Evolutionary conservation across 2,113 vertebrate genomes (phyloP).

Genomic region (Anguilla rostrata): DNA sequence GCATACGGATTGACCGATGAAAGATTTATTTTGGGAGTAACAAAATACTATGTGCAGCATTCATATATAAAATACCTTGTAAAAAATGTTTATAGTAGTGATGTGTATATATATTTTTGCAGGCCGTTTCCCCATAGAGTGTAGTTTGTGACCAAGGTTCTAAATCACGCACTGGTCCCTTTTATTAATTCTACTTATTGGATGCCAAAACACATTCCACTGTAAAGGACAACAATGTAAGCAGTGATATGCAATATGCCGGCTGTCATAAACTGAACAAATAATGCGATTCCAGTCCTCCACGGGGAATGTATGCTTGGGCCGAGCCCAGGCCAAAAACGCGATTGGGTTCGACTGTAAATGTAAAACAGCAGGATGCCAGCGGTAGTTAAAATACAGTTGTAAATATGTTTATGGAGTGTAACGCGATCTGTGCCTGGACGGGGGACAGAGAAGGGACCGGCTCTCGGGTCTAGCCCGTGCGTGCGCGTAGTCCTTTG

Average conservation of each 20-base stretch:
- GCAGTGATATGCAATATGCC: background rate
- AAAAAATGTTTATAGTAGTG: background rate
- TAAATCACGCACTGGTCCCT: background rate
- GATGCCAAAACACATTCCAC: background rate
- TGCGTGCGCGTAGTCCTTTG: background rate
- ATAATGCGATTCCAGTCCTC: background rate
- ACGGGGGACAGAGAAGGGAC: conserved; percentile 39
- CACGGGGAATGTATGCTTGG: background rate
- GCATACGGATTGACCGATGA: background rate
- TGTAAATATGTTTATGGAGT: conserved; percentile 60
- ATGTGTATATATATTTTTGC: background rate
- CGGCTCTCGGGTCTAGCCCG: background rate
- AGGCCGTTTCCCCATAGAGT: background rate
- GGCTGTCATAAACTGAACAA: conserved; percentile 12
- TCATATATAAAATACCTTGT: conserved; percentile 5
- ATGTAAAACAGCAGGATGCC: conserved; percentile 42
- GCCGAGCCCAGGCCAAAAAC: conserved; percentile 39
- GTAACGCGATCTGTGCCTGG: conserved; percentile 47
- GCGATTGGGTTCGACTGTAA: conserved; percentile 44
- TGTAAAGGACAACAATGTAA: background rate
- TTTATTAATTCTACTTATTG: conserved; percentile 5
- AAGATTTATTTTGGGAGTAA: background rate
- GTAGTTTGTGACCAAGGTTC: conserved; percentile 5
- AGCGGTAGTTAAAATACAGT: conserved; percentile 38
- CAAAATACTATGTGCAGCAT: background rate